Percentiles rank a stretch among this genome's conserved stretches.
Evolutionary conservation across 2,113 vertebrate species (phyloP).

Genomic region (Coryphaenoides rupestris): DNA sequence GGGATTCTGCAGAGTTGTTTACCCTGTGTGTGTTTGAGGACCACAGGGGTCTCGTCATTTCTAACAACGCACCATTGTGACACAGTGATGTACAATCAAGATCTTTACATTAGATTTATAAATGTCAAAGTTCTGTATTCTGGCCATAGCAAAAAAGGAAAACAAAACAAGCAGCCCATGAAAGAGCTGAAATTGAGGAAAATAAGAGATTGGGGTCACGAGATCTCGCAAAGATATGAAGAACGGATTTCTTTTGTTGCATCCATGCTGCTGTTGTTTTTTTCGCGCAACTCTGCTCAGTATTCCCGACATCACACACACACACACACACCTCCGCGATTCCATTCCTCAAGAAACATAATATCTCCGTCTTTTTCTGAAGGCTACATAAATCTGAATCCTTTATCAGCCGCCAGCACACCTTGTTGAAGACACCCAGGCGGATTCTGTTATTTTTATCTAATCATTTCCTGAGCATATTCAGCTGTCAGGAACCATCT

Average conservation of each 20-base stretch:
- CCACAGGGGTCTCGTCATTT: not conserved
- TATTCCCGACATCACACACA: conserved; percentile 29
- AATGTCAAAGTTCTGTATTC: conserved; percentile 26
- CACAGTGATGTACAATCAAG: too few species aligned
- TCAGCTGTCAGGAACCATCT: conserved; percentile 68
- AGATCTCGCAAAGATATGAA: too few species aligned
- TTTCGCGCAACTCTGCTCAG: conserved; percentile 11
- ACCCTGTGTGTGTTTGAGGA: too few species aligned
- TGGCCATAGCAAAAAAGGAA: too few species aligned
- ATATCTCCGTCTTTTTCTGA: conserved; percentile 58
- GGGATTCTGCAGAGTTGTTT: too few species aligned
- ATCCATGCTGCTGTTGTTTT: conserved; percentile 46
- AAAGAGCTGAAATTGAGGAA: too few species aligned
- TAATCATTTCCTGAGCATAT: conserved; percentile 67
- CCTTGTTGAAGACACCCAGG: conserved; percentile 48
- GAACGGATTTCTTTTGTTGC: conserved; percentile 42
- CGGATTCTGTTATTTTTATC: conserved; percentile 74
- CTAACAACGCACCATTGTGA: too few species aligned
- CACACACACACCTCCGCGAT: conserved; percentile 11
- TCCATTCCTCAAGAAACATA: conserved; percentile 51
- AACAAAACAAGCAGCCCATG: too few species aligned
- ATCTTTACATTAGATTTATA: too few species aligned
- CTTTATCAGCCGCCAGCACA: conserved; percentile 68
- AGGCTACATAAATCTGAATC: conserved; percentile 69
- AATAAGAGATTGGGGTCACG: too few species aligned